phyloP scores from a whole-genome alignment of 2,888 invertebrate genomes.

The Erannis defoliaria region DNA sequence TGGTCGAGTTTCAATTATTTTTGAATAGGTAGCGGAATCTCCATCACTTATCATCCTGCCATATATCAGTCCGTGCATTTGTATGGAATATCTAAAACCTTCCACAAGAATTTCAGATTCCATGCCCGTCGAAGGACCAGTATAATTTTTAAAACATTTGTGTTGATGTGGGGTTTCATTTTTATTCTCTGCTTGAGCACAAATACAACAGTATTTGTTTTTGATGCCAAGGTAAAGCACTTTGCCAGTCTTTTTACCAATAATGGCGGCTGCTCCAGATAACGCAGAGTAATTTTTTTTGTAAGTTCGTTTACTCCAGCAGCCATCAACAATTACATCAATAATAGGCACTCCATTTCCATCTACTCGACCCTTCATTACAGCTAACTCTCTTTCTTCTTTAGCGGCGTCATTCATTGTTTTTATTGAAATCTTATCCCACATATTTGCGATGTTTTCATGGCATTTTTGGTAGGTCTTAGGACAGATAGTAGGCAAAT shows the following conservation, averaged over 20 bases:
- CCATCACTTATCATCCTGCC: no score
- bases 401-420: background rate
- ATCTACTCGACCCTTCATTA: background rate
- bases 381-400: background rate
- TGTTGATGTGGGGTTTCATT: background rate
- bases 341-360: background rate
- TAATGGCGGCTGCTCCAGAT: conserved; percentile 42
- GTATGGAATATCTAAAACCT: no score
- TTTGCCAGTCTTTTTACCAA: conserved; percentile 40
- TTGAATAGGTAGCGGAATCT: no score
- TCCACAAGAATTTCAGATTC: background rate
- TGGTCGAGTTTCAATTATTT: no score
- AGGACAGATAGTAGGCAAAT: background rate
- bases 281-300: no score
- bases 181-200: background rate
- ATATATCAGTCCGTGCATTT: no score
- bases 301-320: conserved; percentile 39
- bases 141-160: conserved; percentile 11
- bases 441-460: background rate
- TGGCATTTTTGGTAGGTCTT: background rate
- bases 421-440: background rate
- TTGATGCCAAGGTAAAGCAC: conserved; percentile 34
- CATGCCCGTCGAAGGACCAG: conserved; percentile 1
- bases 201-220: conserved; percentile 39
- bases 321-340: background rate